A percentile compares a stretch with the other conserved stretches of the same genome.
phyloP scores from a whole-genome alignment of 2,797 vertebrate genomes.

The Hydrolagus colliei region DNA sequence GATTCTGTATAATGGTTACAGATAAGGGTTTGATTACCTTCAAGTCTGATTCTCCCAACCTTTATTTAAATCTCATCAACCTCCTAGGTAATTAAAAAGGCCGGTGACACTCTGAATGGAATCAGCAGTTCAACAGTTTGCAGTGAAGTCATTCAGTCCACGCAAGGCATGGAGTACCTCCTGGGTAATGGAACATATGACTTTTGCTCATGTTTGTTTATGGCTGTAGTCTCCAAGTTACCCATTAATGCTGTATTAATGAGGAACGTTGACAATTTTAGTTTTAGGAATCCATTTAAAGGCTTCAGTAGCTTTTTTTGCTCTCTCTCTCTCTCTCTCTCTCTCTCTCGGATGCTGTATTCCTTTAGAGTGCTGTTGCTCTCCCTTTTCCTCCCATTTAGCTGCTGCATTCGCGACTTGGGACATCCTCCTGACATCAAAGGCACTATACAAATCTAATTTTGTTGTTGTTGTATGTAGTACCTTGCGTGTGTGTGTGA shows the following conservation, averaged over 20 bases:
- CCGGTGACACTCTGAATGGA: constrained; percentile 90
- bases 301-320: neutral
- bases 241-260: neutral
- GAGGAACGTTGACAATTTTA: neutral
- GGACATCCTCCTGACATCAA: no score
- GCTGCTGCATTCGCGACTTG: no score
- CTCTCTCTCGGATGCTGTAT: no score
- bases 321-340: neutral
- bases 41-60: neutral
- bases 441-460: no score
- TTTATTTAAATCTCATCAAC: constrained; percentile 29
- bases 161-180: constrained; percentile 97
- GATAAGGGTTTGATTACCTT: neutral
- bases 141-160: constrained; percentile 96
- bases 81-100: constrained; percentile 87
- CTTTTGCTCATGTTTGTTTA: neutral
- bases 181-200: constrained; percentile 60
- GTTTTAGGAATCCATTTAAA: neutral
- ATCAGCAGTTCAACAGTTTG: constrained; percentile 95
- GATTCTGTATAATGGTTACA: neutral
- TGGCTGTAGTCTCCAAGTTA: neutral
- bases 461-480: no score
- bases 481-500: no score
- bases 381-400: no score
- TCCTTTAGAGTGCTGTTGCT: no score